A percentile compares a stretch with the other conserved stretches of the same genome.
phyloP scores from a whole-genome alignment of 2,797 vertebrate genomes.

The Hirundo rustica region DNA sequence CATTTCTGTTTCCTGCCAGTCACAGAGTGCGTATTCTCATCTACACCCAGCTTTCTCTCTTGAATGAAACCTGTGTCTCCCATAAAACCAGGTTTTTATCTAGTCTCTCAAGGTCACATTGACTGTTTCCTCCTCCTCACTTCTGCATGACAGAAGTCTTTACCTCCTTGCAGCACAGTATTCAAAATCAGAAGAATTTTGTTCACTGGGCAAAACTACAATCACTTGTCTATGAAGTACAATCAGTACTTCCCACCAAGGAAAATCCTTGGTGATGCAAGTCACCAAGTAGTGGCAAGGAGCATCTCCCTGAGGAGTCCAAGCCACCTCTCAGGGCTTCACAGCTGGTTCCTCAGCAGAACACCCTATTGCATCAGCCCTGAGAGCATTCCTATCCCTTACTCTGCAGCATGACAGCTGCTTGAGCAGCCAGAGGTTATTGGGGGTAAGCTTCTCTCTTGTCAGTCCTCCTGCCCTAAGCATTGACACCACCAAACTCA shows the following conservation, averaged over 20 bases:
- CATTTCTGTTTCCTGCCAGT: not conserved
- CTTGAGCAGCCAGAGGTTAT: not conserved
- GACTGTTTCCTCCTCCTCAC: not conserved
- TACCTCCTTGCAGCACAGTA: not conserved
- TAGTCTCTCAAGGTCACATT: constrained; percentile 11
- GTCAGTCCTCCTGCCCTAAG: accelerated
- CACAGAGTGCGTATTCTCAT: not conserved
- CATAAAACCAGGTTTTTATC: not conserved
- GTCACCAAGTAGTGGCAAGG: not conserved
- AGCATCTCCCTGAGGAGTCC: not conserved
- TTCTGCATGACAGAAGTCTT: not conserved
- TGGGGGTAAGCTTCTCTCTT: not conserved
- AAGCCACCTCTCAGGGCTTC: not conserved
- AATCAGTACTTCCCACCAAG: not conserved
- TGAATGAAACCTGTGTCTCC: accelerated
- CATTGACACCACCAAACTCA: not conserved
- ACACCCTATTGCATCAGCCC: not conserved
- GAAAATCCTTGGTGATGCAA: not conserved
- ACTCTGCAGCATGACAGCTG: not conserved
- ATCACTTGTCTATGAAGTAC: not conserved
- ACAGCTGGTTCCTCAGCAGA: not conserved
- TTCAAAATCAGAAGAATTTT: not conserved
- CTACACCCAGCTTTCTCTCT: not conserved
- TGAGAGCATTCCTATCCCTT: not conserved
- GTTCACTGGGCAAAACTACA: not conserved